Percentiles rank a stretch among this genome's conserved stretches.
These are phyloP conservation scores for Brachyhypopomus gauderio DNA, from an alignment of 2,113 vertebrate species.

Conservation along the genomic window DNA sequence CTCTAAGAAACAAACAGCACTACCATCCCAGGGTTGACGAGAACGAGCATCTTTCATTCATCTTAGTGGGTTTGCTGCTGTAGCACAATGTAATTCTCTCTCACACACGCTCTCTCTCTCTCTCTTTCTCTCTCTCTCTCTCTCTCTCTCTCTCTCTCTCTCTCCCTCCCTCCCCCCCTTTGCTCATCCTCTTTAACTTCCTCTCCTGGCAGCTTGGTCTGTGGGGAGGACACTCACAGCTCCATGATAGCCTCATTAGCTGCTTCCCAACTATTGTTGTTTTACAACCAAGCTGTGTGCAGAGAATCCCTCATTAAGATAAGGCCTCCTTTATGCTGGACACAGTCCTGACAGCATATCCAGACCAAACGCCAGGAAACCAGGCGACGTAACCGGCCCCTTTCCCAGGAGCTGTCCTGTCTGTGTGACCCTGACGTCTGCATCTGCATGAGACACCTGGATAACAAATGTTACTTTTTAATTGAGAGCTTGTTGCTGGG, in stretches of 20 bases:
- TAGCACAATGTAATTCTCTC: slow-evolving; percentile 71
- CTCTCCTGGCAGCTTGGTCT: slow-evolving; percentile 69
- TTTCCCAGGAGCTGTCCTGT: slow-evolving; percentile 60
- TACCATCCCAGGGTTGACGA: slow-evolving; percentile 73
- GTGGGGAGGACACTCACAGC: slow-evolving; percentile 73
- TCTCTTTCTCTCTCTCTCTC: slow-evolving; percentile 62
- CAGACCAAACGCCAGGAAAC: slow-evolving; percentile 68
- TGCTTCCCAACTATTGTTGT: slow-evolving; percentile 81
- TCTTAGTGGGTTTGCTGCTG: slow-evolving; percentile 65
- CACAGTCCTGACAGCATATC: slow-evolving; percentile 69
- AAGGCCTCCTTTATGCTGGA: slow-evolving; percentile 73
- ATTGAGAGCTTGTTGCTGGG: background rate
- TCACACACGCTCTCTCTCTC: slow-evolving; percentile 61
- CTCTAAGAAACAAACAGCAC: slow-evolving; percentile 48
- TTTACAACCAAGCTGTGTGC: slow-evolving; percentile 82
- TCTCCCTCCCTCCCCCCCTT: slow-evolving; percentile 49
- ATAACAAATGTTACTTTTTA: slow-evolving; percentile 27
- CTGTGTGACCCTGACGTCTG: background rate
- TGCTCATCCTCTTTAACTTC: slow-evolving; percentile 60
- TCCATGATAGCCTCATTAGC: slow-evolving; percentile 83
- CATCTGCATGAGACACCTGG: slow-evolving; percentile 34
- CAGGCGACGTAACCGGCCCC: slow-evolving; percentile 63
- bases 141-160: slow-evolving; percentile 28
- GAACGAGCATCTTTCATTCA: slow-evolving; percentile 70
- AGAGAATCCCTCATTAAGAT: slow-evolving; percentile 83